phyloP scores from a whole-genome alignment of 1,140 invertebrate species.

The Zaprionus nigranus region DNA sequence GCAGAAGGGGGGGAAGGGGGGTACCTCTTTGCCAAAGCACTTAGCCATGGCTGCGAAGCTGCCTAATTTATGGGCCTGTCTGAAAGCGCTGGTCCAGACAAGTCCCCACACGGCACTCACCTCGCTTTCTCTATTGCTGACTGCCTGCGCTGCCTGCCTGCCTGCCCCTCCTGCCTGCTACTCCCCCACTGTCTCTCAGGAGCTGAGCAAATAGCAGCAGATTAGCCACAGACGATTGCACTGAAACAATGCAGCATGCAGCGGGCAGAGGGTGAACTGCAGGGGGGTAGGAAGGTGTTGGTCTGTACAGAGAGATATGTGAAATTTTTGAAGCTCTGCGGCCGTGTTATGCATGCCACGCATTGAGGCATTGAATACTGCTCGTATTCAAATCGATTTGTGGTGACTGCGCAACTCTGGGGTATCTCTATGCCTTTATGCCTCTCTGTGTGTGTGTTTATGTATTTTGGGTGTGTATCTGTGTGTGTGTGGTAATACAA shows the following conservation, averaged over 20 bases:
- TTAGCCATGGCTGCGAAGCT: constrained; percentile 59
- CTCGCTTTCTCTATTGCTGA: neutral
- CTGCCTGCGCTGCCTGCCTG: neutral
- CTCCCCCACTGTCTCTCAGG: neutral
- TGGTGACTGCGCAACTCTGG: neutral
- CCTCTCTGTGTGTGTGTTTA: neutral
- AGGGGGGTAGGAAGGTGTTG: neutral
- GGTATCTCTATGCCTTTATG: neutral
- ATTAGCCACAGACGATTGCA: constrained; percentile 80
- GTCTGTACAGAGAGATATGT: constrained; percentile 12
- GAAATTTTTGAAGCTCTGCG: constrained; percentile 26
- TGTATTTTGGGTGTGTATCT: neutral
- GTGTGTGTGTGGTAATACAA: constrained; percentile 16
- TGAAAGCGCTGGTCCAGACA: constrained; percentile 46
- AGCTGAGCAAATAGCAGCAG: constrained; percentile 65
- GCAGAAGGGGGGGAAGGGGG: constrained; percentile 1
- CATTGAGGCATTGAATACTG: constrained; percentile 34
- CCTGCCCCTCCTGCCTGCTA: neutral
- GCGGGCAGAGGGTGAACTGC: constrained; percentile 1
- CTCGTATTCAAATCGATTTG: constrained; percentile 42
- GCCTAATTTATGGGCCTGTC: constrained; percentile 74
- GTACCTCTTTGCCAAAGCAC: constrained; percentile 63
- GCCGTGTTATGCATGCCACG: constrained; percentile 40
- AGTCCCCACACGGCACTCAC: neutral
- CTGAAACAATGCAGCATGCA: constrained; percentile 63